Conservation (phyloP, 2,888 invertebrate genomes). For the Blomia tropicalis region DNA sequence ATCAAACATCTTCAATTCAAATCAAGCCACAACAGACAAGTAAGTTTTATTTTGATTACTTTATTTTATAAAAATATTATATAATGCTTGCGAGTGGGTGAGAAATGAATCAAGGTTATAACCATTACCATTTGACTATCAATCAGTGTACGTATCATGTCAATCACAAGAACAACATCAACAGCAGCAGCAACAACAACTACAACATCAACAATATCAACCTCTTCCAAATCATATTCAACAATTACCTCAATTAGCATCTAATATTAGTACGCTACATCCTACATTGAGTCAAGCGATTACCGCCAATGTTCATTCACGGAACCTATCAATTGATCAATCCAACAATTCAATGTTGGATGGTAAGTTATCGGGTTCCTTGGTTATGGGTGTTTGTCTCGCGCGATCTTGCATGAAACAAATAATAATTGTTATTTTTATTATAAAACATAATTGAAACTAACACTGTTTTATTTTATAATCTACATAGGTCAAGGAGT, state of each 20-base stretch:
- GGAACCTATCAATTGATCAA: not conserved
- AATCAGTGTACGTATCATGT: not conserved
- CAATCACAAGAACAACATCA: not conserved
- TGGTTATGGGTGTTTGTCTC: not conserved
- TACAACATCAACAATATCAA: not conserved
- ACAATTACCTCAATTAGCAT: too few relatives aligned
- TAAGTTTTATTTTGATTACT: not conserved
- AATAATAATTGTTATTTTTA: not conserved
- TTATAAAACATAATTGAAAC: not conserved
- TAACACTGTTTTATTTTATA: not conserved
- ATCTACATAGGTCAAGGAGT: conserved; percentile 3
- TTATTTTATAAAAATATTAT: not conserved
- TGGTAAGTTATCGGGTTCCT: not conserved
- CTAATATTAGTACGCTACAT: not conserved
- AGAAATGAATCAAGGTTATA: not conserved
- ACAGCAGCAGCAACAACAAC: not conserved
- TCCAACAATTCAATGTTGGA: not conserved
- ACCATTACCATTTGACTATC: not conserved
- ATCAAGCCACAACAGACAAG: conserved; percentile 16
- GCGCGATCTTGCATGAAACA: not conserved
- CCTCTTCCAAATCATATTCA: not conserved
- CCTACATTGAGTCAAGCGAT: not conserved
- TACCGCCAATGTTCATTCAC: not conserved
- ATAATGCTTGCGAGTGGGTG: not conserved
- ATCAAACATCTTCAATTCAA: too few relatives aligned